Conservation (phyloP, 2,888 invertebrate genomes). For the Nomada hirtipes region DNA sequence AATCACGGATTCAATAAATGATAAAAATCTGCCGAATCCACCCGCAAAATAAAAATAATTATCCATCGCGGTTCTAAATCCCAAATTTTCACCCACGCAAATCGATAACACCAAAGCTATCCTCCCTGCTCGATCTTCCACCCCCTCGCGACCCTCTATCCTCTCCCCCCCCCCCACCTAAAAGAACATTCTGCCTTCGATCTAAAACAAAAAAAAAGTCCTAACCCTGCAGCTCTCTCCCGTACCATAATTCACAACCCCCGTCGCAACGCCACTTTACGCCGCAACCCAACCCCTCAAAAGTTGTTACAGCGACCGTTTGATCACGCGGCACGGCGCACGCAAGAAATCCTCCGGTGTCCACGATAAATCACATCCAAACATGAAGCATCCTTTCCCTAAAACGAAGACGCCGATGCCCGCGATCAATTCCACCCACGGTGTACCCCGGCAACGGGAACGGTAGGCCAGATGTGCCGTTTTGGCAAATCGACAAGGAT, state of each 20-base stretch:
- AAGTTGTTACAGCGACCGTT: conserved; percentile 18
- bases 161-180: no score
- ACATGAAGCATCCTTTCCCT: conserved; percentile 21
- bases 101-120: no score
- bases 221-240: no score
- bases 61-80: not conserved
- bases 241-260: no score
- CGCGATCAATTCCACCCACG: not conserved
- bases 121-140: no score
- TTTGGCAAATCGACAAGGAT: conserved; percentile 65
- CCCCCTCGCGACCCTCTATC: not conserved
- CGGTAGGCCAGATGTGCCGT: conserved; percentile 59
- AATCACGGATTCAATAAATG: no score
- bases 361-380: conserved; percentile 51
- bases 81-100: no score
- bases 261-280: not conserved
- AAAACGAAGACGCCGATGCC: conserved; percentile 35
- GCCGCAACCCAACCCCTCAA: not conserved
- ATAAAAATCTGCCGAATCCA: no score
- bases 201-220: no score
- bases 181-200: no score
- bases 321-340: conserved; percentile 13
- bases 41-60: not conserved
- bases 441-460: conserved; percentile 33
- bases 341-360: conserved; percentile 21